Evolutionary conservation across 2,888 invertebrate genomes (phyloP), one percentile per base, ranked within the genome.

Genomic region (Oasisia sp.): DNA sequence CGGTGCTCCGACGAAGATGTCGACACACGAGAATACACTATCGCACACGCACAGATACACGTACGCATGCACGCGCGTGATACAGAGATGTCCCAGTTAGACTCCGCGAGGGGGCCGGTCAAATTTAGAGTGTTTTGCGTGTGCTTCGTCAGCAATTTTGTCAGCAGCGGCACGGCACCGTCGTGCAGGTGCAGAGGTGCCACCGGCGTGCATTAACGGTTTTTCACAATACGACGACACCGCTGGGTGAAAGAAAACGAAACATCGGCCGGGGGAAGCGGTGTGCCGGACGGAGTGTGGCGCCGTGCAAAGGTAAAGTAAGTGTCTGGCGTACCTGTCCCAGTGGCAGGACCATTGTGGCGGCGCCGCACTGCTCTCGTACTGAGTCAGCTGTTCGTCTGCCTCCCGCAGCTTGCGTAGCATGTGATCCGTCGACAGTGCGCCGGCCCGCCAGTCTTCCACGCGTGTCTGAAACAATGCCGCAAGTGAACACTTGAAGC

Each of bases 341-440:
- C 98, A 98, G 95, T 97, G 97, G 96, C 97, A 97, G 94, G 97
- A 97, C 97, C 97, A 98, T 95, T 97, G 97, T 90, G 97, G 96
- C 50, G 98, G 97, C 89, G 97, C 97, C 27, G 97, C 97, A 93
- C 97, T 97, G 95, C 97, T 97, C 96, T 98, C 98, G 94, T 97
- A 97, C 94, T 97, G 97, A 94, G 97, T 96, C 94, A 98, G 96
- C 95, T 97, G 97, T 89, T 97, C 96, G 94, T 97, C 97, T 8
- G 97, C 97, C 92, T 97, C 97, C 92, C 97, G 96, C 94, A 98
- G 96, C 97, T 97, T 97, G 94, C 97, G 97, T 94, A 97, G 96
- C 93, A 97, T 97, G 95, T 97, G 97, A 92, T 96, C 96, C 91
- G 97, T 96, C 94, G 97, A 97, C 94, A 98, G 96, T 91, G 97